Conservation (phyloP, 92 coral and sea anemone genomes). For the Porites cylindrica region DNA sequence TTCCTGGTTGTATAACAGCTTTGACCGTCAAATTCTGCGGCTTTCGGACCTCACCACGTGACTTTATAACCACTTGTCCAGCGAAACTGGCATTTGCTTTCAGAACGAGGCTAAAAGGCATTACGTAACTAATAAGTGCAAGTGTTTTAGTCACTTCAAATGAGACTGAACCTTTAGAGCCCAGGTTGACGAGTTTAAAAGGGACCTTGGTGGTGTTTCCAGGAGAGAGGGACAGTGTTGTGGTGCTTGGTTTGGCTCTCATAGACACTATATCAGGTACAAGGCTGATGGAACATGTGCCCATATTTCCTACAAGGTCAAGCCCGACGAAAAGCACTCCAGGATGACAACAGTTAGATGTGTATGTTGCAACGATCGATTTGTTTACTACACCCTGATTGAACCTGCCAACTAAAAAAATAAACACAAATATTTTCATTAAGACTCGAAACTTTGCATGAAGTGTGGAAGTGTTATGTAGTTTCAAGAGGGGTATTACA, state of each 20-base stretch:
- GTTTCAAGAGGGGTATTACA: no score
- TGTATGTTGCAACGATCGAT: constrained; percentile 22
- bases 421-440: no score
- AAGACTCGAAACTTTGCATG: neutral
- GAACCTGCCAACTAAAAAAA: constrained; percentile 32
- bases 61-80: constrained; percentile 21
- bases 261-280: constrained; percentile 44
- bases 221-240: constrained; percentile 11
- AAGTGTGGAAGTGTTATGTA: neutral
- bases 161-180: constrained; percentile 36
- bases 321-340: constrained; percentile 24
- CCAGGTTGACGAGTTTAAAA: constrained; percentile 52
- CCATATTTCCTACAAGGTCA: constrained; percentile 57
- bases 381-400: constrained; percentile 25
- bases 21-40: neutral
- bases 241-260: constrained; percentile 17
- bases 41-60: neutral
- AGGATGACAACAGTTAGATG: constrained; percentile 49
- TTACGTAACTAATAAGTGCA: constrained; percentile 30
- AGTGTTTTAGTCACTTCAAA: constrained; percentile 30
- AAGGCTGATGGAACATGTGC: constrained; percentile 45
- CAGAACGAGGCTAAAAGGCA: constrained; percentile 51
- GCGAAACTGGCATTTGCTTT: constrained; percentile 12
- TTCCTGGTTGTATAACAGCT: constrained; percentile 10
- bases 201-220: constrained; percentile 45